phyloP scores from a whole-genome alignment of 2,113 vertebrate genomes.

The Crypturellus undulatus region DNA sequence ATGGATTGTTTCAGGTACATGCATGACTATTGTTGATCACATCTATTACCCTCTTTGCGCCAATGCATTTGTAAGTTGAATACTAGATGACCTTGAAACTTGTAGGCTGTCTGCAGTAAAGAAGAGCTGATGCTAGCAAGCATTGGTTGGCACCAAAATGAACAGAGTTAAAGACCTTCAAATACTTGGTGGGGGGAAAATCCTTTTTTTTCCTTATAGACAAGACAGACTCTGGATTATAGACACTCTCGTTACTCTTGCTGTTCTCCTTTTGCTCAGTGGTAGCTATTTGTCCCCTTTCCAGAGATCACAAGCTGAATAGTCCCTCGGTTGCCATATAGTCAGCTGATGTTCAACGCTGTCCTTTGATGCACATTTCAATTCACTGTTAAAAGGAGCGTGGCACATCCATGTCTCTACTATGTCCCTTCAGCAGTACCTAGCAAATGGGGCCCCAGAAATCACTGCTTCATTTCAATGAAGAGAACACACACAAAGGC shows the following conservation, averaged over 20 bases:
- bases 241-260: background rate
- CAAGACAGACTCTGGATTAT: background rate
- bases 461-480: background rate
- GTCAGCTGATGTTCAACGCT: slow-evolving; percentile 53
- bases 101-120: background rate
- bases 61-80: background rate
- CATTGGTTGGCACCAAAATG: background rate
- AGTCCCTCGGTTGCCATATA: slow-evolving; percentile 56
- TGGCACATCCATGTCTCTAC: slow-evolving; percentile 55
- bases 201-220: no score
- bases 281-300: slow-evolving; percentile 46
- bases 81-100: slow-evolving; percentile 30
- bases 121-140: background rate
- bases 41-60: background rate
- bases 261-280: background rate
- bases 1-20: slow-evolving; percentile 6
- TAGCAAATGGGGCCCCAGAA: slow-evolving; percentile 40
- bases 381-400: slow-evolving; percentile 68
- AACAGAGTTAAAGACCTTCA: background rate
- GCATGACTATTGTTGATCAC: background rate
- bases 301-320: slow-evolving; percentile 41
- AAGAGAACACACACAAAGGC: background rate
- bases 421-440: slow-evolving; percentile 46
- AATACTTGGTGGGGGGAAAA: background rate
- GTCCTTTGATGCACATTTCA: slow-evolving; percentile 67